Base-by-base conservation (phyloP, 2,113 vertebrate species). In the Stigmatopora argus region DNA sequence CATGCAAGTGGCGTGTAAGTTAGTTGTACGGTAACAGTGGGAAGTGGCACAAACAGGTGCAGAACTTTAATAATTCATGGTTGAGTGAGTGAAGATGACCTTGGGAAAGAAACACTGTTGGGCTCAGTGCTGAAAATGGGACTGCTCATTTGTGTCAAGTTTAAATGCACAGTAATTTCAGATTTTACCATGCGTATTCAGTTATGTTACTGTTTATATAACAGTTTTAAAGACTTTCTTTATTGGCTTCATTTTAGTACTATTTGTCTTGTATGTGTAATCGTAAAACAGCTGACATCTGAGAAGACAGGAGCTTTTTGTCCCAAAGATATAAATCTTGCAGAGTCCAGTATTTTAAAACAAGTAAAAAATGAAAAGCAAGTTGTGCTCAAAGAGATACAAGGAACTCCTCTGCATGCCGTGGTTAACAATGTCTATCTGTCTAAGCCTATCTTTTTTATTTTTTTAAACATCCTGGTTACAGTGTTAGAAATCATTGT, bases 51-150 rank as follows among this genome's bases (percentile, higher is more conserved):
- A 66, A 77, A 73, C 68, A 64, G 73, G 68, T 57, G 60, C 72
- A 64, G 70, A 70, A 71, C 72, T 81, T 90, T 74, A 89, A 89
- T 90, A 86, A 91, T 90, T 89, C 73, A 91, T 89, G 75, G 73
- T 72, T 67, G 80, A 76, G 64, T 81, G 82, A 83, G 82, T 75
- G 71, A n/a, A 68, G 61, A 69, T 86, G 87, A 89, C 88, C 86
- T 90, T 87, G 86, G 38, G 31, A 1, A 82, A 83, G 81, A 67
- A 77, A 73, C 68, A 72, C 73, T 61, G 74, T 73, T 61, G 74
- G 60, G 63, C 64, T 41, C 38, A 10, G 38, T 63, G 68, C 69
- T 79, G 78, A 79, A 87, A 66, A 69, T 63, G 69, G 77, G 74
- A 81, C 74, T 75, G 67, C 74, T 86, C 75, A 80, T 80, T 70